Evolutionary conservation across 2,113 vertebrate species (phyloP), one percentile per base, ranked within the genome.

Genomic region (Xiphias gladius): DNA sequence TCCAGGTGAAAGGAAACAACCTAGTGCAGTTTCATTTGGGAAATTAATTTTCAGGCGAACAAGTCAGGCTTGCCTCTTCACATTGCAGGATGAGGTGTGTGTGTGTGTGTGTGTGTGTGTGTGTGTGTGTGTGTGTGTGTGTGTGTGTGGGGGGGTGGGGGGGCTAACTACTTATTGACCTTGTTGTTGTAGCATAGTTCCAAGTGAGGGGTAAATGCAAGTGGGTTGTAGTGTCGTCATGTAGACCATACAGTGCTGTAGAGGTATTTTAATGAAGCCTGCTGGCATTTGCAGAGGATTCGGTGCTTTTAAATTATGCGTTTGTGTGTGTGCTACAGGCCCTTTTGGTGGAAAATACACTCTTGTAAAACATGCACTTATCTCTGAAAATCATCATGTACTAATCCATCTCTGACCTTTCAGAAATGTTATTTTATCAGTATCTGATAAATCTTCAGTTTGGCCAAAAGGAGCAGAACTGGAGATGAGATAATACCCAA

Each of bases 341-440:
- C 16, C 32, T 73, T 73, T 26, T 41, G 14, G 28, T 64, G 6
- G 28, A 78, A 43, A 46, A 61, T 22, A 26, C 8, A 26, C 20
- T 72, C 48, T 78, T 71, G 78, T 86, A 80, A 87, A 91, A 81
- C 28, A 76, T 28, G 28, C 10, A 48, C 61, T 82, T 73, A 52
- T 88, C 85, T 81, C 37, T 46, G 43, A 73, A 76, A 84, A 73
- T 30, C 64, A 70, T 43, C 22, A n/a, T 66, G 66, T 52, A 73
- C 63, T 81, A 81, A 89, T 77, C 76, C 59, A 52, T 74, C 37
- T 63, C 11, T 86, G 80, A 90, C 83, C 66, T 84, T 80, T 86
- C 16, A 24, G 14, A 76, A 71, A 70, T 41, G 9, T 32, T 54
- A 64, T 67, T 71, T 65, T 20, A 69, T 79, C 63, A 19, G 37